Evolutionary conservation across 2,888 invertebrate genomes (phyloP).

Genomic region (Onchidella celtica): DNA sequence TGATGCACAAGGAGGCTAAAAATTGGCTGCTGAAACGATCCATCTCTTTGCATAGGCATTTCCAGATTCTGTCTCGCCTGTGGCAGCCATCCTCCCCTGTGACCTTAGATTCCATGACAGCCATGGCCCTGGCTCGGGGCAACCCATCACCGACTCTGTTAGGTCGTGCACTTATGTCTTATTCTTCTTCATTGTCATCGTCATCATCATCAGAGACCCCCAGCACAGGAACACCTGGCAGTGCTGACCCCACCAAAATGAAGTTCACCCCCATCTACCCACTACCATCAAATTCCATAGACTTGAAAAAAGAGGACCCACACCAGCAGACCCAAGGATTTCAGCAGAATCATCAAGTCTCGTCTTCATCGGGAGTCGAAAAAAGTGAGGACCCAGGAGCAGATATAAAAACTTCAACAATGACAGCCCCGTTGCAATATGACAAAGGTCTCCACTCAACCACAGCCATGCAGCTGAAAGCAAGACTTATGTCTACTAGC

Average conservation of each 20-base stretch:
- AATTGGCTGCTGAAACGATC: slow-evolving; percentile 46
- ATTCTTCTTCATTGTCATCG: slow-evolving; percentile 25
- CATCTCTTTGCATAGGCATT: slow-evolving; percentile 37
- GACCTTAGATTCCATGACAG: slow-evolving; percentile 47
- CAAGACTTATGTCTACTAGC: slow-evolving; percentile 19
- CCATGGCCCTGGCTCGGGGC: slow-evolving; percentile 48
- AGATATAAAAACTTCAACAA: background rate
- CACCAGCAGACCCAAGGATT: background rate
- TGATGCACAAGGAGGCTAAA: slow-evolving; percentile 26
- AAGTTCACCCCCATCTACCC: background rate
- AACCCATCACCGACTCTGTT: slow-evolving; percentile 43
- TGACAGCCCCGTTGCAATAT: background rate
- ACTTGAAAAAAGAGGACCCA: slow-evolving; percentile 5
- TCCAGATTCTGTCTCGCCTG: slow-evolving; percentile 39
- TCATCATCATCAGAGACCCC: slow-evolving; percentile 27
- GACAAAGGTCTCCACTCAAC: slow-evolving; percentile 41
- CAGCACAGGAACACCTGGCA: slow-evolving; percentile 41
- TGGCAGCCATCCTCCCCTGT: slow-evolving; percentile 39
- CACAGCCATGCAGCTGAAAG: slow-evolving; percentile 43
- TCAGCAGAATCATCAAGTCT: background rate
- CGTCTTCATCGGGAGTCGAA: background rate
- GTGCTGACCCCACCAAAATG: slow-evolving; percentile 30
- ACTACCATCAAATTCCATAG: slow-evolving; percentile 1
- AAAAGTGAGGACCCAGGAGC: background rate
- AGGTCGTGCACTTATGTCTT: slow-evolving; percentile 14